These are phyloP conservation scores for Schlechtendalia chinensis DNA, from an alignment of 1,140 invertebrate genomes.

Conservation along the genomic window DNA sequence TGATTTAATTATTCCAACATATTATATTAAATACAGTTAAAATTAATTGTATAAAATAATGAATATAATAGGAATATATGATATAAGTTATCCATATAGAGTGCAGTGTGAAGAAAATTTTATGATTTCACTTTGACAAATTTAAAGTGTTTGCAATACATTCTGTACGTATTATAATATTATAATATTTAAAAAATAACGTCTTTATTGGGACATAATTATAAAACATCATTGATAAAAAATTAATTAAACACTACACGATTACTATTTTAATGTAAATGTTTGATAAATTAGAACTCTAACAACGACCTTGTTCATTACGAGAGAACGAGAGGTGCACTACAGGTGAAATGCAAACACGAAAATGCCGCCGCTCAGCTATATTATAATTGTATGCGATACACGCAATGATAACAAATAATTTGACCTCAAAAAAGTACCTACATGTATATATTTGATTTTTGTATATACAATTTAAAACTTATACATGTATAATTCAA, in stretches of 20 bases:
- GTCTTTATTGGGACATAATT: background rate
- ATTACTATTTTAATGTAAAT: constrained; percentile 28
- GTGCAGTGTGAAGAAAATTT: too few relatives aligned
- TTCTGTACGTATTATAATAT: background rate
- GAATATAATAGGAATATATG: background rate
- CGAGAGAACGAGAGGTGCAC: constrained; percentile 18
- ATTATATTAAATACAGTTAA: too few relatives aligned
- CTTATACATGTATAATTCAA: too few relatives aligned
- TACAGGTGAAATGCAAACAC: constrained; percentile 41
- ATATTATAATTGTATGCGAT: constrained; percentile 1
- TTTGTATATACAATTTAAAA: too few relatives aligned
- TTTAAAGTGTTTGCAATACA: too few relatives aligned
- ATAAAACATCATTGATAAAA: background rate
- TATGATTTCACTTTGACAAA: too few relatives aligned
- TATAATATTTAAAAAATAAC: background rate
- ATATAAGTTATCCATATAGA: background rate
- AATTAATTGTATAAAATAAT: too few relatives aligned
- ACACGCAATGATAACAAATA: constrained; percentile 37
- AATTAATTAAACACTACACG: background rate
- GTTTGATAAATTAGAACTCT: constrained; percentile 9
- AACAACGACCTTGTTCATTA: constrained; percentile 14
- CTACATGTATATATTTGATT: background rate
- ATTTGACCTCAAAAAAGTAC: constrained; percentile 39
- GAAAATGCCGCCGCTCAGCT: constrained; percentile 11
- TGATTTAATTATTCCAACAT: background rate